Evolutionary conservation across 2,113 vertebrate species (phyloP), one percentile per base, ranked within the genome.

Genomic region (Cyanoramphus novaezelandiae): DNA sequence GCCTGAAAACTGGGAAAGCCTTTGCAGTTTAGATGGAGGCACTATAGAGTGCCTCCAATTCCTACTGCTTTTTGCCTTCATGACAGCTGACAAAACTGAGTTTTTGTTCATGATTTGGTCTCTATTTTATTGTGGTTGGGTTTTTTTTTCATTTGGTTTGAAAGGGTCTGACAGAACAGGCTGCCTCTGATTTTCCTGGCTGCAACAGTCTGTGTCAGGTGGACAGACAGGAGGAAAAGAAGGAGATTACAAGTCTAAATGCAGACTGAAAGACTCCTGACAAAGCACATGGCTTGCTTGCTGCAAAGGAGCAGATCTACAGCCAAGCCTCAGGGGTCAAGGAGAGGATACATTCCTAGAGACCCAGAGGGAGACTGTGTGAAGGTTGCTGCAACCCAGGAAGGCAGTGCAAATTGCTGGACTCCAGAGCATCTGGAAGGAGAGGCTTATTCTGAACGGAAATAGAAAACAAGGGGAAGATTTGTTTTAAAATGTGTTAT

Each of bases 341-440:
- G 91, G 91, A 91, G 91, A 97, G 95, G 96, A 71, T 82, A 84
- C 92, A 96, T 97, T 96, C 96, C 94, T 93, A 46, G 95, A 93
- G 91, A 95, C 95, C 96, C 95, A 78, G 55, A 92, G 95, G 95
- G 96, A 97, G 25, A 60, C 69, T 53, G 4, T 53, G 62, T n/a
- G 90, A 62, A 70, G 85, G 88, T 62, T 86, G 77, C 80, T 75
- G 92, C 80, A 95, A 33, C 88, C 94, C 94, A 75, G 77, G 86
- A 86, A 92, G 64, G 68, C 82, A 37, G 68, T 1, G 59, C 62
- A 76, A 69, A 49, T 17, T 64, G 60, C 64, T 92, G 86, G 70
- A 46, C 64, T 75, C 41, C 63, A 63, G 60, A 91, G 72, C 91
- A 97, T 83, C 92, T 96, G 96, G 91, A 92, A 93, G 55, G 62